Evolutionary conservation across 2,797 vertebrate species (phyloP), one percentile per base, ranked within the genome.

Genomic region (Galago senegalensis): DNA sequence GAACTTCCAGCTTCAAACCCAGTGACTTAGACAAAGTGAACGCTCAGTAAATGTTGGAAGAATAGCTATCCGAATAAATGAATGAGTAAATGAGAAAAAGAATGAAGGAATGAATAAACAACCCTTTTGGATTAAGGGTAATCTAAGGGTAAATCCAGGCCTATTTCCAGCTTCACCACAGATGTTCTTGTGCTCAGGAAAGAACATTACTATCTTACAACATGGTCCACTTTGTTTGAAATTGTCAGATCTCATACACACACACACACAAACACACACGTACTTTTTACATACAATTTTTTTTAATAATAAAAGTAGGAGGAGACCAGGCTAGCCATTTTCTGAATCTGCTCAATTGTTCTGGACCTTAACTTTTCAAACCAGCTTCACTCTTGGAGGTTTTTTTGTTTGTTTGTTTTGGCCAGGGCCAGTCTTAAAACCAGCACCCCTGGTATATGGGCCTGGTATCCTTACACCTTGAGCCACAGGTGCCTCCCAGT

Each of bases 221-320:
- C 29, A 60, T 4, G 13, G 13, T 82, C 82, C 9, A 65, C 56
- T 89, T 79, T 17, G 0, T 87, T 43, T 92, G 53, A 97, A 83
- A 88, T 61, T 23, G 14, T 61, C 67, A 56, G 7, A 16, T 83
- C 37, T 90, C 69, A 72, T 46, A 67, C 13, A n/a, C 18, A 43
- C 18, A 18, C 27, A 27, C 1, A 58, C 2, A 10, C 12, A 82
- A 63, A 79, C 31, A 80, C 18, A 58, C 49, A 83, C 46, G 46
- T 10, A 49, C 13, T 46, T 87, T 56, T 93, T 84, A 63, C 63
- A 79, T n/a, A 65, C 4, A 75, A 31, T 43, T 63, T 80, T 80
- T 87, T 46, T 3, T 11, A 86, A 93, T 82, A 56, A 87, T 86
- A 94, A 91, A 93, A 95, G 60, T 76, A 81, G 63, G 90, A 93